These are phyloP conservation scores for Glossosoma conforme DNA, from an alignment of 1,140 invertebrate genomes.

Conservation along the genomic window DNA sequence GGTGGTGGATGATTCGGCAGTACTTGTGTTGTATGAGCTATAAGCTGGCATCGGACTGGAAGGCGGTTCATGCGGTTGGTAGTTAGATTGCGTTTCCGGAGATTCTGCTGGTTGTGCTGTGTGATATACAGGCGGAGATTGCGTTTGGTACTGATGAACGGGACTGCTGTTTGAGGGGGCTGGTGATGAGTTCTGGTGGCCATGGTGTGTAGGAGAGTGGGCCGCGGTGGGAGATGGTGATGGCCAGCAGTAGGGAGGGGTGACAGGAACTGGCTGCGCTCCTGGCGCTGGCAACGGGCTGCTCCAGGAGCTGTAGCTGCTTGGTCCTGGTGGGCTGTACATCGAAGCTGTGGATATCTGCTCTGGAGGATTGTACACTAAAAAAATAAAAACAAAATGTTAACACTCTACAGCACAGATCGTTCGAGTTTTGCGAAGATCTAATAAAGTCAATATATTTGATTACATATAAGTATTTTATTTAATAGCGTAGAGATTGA, in stretches of 20 bases:
- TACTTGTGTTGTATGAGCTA: constrained; percentile 9
- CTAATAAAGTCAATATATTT: constrained; percentile 1
- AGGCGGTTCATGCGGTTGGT: constrained; percentile 14
- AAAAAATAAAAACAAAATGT: constrained; percentile 29
- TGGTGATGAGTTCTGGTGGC: constrained; percentile 39
- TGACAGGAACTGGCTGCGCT: constrained; percentile 25
- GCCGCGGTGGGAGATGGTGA: constrained; percentile 38
- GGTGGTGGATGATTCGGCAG: constrained; percentile 7
- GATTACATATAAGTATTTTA: not conserved
- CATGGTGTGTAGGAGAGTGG: constrained; percentile 41
- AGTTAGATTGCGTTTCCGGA: constrained; percentile 41
- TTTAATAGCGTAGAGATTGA: not conserved
- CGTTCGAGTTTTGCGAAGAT: not conserved
- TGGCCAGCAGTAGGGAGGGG: constrained; percentile 39
- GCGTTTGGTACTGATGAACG: constrained; percentile 27
- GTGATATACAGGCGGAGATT: constrained; percentile 16
- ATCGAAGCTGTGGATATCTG: constrained; percentile 37
- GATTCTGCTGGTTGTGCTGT: constrained; percentile 37
- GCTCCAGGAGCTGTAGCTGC: constrained; percentile 24
- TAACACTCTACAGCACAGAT: not conserved
- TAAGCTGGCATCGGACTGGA: constrained; percentile 16
- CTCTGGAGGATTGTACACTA: constrained; percentile 43
- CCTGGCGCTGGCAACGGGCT: constrained; percentile 9
- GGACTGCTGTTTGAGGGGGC: constrained; percentile 34
- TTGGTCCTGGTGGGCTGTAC: constrained; percentile 35